Percentiles rank a stretch among this genome's conserved stretches.
Conservation (phyloP, 2,113 vertebrate species). For the Ciconia boyciana region DNA sequence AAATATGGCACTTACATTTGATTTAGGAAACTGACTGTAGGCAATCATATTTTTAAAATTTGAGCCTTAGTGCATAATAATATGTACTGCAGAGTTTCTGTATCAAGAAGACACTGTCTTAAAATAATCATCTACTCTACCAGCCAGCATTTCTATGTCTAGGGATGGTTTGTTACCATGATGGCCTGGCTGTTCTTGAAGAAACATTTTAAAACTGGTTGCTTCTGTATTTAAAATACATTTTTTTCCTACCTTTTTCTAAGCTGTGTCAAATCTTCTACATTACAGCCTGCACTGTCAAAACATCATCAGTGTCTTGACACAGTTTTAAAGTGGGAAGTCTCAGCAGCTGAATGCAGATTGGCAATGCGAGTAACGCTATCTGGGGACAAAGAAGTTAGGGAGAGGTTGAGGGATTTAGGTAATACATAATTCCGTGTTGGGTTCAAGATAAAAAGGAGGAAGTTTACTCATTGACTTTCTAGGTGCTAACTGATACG, state of each 20-base stretch:
- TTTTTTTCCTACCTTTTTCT: neutral
- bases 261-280: conserved; percentile 3
- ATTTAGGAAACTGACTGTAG: conserved; percentile 8
- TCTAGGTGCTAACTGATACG: neutral
- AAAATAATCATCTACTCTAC: neutral
- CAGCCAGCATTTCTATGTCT: neutral
- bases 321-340: conserved; percentile 41
- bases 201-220: neutral
- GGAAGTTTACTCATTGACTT: neutral
- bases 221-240: neutral
- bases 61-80: neutral
- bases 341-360: conserved; percentile 16
- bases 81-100: neutral
- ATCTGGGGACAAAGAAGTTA: neutral
- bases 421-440: neutral
- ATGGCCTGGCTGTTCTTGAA: neutral
- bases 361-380: neutral
- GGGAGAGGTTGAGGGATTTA: neutral
- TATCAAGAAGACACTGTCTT: neutral
- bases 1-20: neutral
- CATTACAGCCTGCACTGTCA: conserved; percentile 32
- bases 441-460: neutral
- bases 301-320: conserved; percentile 46
- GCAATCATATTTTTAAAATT: neutral
- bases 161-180: neutral